Evolutionary conservation across 92 coral and sea anemone species (phyloP), one percentile per base, ranked within the genome.

Genomic region (Micromussa lordhowensis): DNA sequence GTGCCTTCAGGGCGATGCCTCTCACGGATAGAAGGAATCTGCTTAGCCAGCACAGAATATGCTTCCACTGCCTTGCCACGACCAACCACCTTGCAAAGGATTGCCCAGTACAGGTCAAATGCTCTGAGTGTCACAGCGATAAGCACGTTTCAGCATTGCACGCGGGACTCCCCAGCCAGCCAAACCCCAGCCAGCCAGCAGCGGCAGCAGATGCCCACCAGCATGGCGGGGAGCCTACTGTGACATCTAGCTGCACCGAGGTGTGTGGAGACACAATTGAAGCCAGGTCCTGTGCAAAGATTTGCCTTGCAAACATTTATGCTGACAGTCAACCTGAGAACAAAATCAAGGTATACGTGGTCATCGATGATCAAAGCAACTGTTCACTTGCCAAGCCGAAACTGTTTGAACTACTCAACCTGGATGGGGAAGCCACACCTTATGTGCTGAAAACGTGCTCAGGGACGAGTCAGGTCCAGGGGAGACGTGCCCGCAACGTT

Each of bases 201-300:
- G 1, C 75, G 0, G 18, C 28, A 2, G 1, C 0, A 1, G 83
- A 64, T n/a, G 79, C 59, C 70, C 82, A 69, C 54, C 78, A 36
- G 53, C 88, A 92, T 15, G 92, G 94, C 79, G 83, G 64, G 94
- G 94, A 92, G 94, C 3, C 40, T 36, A 5, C 40, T 36, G 40
- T 36, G 40, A 36, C 40, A 36, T 36, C 40, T 36, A 36, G 40
- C 40, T 36, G 40, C 40, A 36, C 40, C 2, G 40, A 36, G 3
- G 40, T 36, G 40, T 36, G 40, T 36, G 40, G 40, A 36, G 5
- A 36, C 40, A 36, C 40, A 36, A 36, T 36, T 2, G 40, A 2
- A 2, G 40, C 3, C 40, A 36, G 5, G 40, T 36, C 40, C 5
- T 36, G 40, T 5, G 40, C 3, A 36, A 36, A 36, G 40, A 36